Evolutionary conservation across 1,140 invertebrate genomes (phyloP).

Genomic region (Pachypeltis micranthus): DNA sequence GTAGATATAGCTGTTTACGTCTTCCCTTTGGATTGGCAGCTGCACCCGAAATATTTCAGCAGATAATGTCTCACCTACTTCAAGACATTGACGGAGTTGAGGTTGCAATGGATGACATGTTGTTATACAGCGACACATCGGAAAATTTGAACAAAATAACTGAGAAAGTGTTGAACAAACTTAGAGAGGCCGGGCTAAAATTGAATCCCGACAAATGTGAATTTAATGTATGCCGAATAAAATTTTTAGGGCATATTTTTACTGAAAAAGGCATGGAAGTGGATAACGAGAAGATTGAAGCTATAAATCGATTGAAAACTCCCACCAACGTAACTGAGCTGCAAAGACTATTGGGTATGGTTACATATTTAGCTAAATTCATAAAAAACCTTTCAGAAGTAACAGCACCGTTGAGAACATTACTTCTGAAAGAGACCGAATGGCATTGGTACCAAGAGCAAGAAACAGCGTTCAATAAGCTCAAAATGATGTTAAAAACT

Average conservation of each 20-base stretch:
- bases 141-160: neutral
- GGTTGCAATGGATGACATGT: constrained; percentile 21
- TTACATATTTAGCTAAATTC: constrained; percentile 28
- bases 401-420: constrained; percentile 23
- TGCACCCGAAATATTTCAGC: constrained; percentile 23
- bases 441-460: no score
- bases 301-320: constrained; percentile 22
- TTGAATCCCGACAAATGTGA: constrained; percentile 20
- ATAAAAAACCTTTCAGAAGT: constrained; percentile 25
- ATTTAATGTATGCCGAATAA: constrained; percentile 10
- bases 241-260: constrained; percentile 15
- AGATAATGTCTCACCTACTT: constrained; percentile 16
- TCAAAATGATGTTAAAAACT: constrained; percentile 19
- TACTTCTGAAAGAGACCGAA: constrained; percentile 23
- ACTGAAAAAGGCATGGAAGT: neutral
- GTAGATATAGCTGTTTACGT: constrained; percentile 14
- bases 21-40: constrained; percentile 30
- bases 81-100: constrained; percentile 17
- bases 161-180: constrained; percentile 8
- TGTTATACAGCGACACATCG: neutral
- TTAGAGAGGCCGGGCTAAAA: constrained; percentile 17
- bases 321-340: constrained; percentile 24
- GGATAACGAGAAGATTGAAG: neutral
- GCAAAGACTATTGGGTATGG: constrained; percentile 28
- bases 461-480: constrained; percentile 9